Base-by-base conservation (phyloP, 2,113 vertebrate genomes). In the Chiloscyllium plagiosum region DNA sequence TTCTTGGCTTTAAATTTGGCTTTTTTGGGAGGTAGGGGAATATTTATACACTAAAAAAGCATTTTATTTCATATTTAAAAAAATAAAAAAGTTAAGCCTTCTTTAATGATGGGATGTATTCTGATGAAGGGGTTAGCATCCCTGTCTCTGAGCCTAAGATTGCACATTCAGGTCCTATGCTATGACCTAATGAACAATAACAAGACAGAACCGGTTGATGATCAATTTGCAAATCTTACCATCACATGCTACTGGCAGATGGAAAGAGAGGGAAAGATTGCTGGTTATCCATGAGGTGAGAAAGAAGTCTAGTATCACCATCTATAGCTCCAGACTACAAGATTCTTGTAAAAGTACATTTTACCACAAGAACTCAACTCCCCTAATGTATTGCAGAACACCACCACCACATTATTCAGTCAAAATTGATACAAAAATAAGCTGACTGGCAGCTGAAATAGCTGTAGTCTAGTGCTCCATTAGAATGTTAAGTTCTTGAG, bases 371-470 rank as follows among this genome's bases (percentile, higher is more conserved):
- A 33, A 76, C 72, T 33, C 8, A 33, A 76, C 19, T 76, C 8
- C 5, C 24, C 22, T 0, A 12, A 10, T 33, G 72, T 12, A 33
- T 29, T 76, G 72, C 33, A 76, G 33, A 29, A 26, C 69, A 76
- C 72, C 72, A 76, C 72, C 72, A 76, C 29, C 29, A 37, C 33
- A 42, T 20, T 66, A 93, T 93, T 37, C 56, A 68, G 61, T 37
- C 90, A 93, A 19, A 61, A 22, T 50, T 86, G 85, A 86, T 66
- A n/a, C 26, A 66, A 47, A 7, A 61, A 66, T 10, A 61, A 26
- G 90, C 26, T 65, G 90, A 93, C 29, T 93, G 90, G 90, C 90
- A 93, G 56, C 61, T 93, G 17, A 42, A 93, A n/a, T 66, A 66
- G 61, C 61, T 68, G 33, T 61, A 65, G 47, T 22, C n/a, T 93